Evolutionary conservation across 1,140 invertebrate species (phyloP).

Genomic region (Papilio helenus): DNA sequence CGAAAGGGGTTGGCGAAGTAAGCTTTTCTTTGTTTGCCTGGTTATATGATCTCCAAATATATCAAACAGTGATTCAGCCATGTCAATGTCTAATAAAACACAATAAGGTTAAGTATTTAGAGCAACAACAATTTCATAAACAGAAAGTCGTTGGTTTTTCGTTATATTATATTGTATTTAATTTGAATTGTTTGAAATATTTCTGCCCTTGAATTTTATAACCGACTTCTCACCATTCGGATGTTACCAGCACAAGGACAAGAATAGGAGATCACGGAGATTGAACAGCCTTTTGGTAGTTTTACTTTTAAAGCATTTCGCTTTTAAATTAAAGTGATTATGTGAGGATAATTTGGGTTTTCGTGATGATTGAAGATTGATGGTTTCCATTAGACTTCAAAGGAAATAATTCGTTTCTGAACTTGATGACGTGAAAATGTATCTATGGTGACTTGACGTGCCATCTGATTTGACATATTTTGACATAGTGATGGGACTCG

Average conservation of each 20-base stretch:
- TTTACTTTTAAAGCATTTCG: no score
- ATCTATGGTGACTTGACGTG: no score
- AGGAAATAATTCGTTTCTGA: no score
- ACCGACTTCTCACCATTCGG: not conserved
- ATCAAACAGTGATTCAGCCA: constrained; percentile 73
- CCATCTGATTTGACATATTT: not conserved
- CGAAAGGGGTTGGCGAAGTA: constrained; percentile 64
- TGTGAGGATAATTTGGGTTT: no score
- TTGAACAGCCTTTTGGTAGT: no score
- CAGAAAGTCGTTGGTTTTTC: not conserved
- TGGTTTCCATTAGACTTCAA: no score
- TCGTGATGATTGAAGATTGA: no score
- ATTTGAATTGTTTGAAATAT: not conserved
- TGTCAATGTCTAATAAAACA: not conserved
- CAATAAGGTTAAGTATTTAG: not conserved
- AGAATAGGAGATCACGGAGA: no score
- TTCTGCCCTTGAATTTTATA: not conserved
- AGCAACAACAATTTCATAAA: not conserved
- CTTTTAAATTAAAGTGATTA: no score
- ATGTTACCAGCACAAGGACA: no score
- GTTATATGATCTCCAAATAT: constrained; percentile 74
- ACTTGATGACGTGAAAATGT: no score
- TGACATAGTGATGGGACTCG: no score
- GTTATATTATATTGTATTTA: not conserved
- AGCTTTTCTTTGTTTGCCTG: constrained; percentile 62